Evolutionary conservation across 2,888 invertebrate species (phyloP).

Genomic region (Steinernema carpocapsae): DNA sequence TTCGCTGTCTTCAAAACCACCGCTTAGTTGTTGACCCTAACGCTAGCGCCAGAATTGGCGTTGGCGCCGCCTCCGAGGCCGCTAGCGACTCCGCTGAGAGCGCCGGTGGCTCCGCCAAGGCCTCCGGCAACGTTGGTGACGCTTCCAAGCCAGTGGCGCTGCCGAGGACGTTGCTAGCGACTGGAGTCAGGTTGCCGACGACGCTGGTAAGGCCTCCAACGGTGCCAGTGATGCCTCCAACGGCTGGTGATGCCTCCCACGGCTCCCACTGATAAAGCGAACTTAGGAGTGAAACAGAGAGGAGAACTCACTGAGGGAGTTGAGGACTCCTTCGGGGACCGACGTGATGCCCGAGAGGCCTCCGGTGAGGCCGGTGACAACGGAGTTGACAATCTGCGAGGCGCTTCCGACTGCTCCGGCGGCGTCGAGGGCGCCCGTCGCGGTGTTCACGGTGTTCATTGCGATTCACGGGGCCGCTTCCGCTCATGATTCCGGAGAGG

Average conservation of each 20-base stretch:
- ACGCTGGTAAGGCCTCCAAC: not conserved
- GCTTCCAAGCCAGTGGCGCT: conserved; percentile 13
- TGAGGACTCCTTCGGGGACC: not conserved
- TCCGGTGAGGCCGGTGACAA: conserved; percentile 2
- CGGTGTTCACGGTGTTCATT: not conserved
- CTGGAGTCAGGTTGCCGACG: not conserved
- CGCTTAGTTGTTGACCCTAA: too few relatives aligned
- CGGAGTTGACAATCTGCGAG: not conserved
- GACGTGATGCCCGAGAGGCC: not conserved
- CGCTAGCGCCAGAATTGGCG: too few relatives aligned
- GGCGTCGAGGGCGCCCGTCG: not conserved
- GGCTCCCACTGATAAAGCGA: not conserved
- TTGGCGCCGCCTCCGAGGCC: not conserved
- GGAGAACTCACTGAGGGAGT: too few relatives aligned
- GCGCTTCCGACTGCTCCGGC: not conserved
- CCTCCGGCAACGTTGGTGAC: not conserved
- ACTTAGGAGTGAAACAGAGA: too few relatives aligned
- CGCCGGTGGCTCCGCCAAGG: not conserved
- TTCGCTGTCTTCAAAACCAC: too few relatives aligned
- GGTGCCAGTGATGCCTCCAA: too few relatives aligned
- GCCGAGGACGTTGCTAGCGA: not conserved
- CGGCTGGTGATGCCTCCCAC: too few relatives aligned
- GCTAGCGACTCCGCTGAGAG: not conserved
- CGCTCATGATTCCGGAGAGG: not conserved
- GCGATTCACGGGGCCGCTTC: not conserved